Evolutionary conservation across 2,888 invertebrate genomes (phyloP).

Genomic region (Epinotia nisella): DNA sequence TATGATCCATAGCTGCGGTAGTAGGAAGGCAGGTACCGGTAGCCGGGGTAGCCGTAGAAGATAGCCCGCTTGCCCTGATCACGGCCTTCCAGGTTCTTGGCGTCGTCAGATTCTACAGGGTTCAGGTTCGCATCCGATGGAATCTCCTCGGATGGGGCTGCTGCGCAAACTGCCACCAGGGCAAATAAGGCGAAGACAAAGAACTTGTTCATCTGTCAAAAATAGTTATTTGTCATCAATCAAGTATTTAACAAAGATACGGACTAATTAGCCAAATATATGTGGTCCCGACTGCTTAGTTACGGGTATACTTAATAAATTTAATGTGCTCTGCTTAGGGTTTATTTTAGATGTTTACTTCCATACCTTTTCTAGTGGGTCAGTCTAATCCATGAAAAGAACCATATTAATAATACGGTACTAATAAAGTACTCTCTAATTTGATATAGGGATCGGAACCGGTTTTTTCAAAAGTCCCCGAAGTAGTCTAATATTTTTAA

Average conservation of each 20-base stretch:
- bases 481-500: too few relatives aligned
- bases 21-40: neutral
- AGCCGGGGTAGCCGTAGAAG: slow-evolving; percentile 5
- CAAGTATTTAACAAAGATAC: too few relatives aligned
- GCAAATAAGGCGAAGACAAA: slow-evolving; percentile 41
- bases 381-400: too few relatives aligned
- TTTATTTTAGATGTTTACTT: too few relatives aligned
- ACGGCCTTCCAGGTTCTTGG: neutral
- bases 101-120: slow-evolving; percentile 4
- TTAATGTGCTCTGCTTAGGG: too few relatives aligned
- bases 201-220: slow-evolving; percentile 48
- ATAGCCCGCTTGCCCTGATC: neutral
- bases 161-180: slow-evolving; percentile 39
- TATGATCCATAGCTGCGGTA: neutral
- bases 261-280: neutral
- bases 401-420: too few relatives aligned
- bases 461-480: too few relatives aligned
- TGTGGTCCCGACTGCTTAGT: too few relatives aligned
- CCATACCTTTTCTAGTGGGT: too few relatives aligned
- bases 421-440: too few relatives aligned
- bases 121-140: neutral
- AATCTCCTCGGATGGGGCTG: slow-evolving; percentile 1
- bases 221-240: neutral
- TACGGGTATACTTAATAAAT: too few relatives aligned
- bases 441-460: too few relatives aligned